Percentiles rank a stretch among this genome's conserved stretches.
phyloP scores from a whole-genome alignment of 2,797 vertebrate species.

The Neomorphus geoffroyi region DNA sequence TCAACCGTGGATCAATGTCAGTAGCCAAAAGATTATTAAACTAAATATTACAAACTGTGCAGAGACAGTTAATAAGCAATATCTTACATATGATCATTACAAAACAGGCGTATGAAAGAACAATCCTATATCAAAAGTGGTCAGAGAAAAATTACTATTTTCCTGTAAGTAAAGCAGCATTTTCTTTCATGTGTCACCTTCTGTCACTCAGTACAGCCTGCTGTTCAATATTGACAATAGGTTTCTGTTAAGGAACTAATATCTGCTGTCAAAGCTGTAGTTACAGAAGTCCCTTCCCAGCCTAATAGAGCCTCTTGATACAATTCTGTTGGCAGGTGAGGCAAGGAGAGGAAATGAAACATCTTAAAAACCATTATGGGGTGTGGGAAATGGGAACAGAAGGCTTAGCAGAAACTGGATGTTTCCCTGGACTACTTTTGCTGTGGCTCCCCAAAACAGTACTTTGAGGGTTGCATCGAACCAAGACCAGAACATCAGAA shows the following conservation, averaged over 20 bases:
- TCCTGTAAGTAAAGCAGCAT: background rate
- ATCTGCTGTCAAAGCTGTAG: background rate
- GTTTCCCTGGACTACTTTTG: background rate
- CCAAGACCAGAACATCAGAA: background rate
- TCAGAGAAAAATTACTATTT: background rate
- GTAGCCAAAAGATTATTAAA: background rate
- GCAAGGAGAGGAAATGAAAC: background rate
- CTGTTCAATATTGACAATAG: background rate
- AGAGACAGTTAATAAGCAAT: slow-evolving; percentile 11
- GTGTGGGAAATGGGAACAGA: background rate
- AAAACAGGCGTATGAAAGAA: background rate
- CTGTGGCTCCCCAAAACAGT: background rate
- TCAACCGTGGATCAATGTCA: slow-evolving; percentile 28
- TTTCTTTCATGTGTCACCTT: background rate
- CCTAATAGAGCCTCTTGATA: background rate
- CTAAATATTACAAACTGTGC: slow-evolving; percentile 19
- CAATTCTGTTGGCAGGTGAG: background rate
- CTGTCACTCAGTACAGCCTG: background rate
- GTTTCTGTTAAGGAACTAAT: background rate
- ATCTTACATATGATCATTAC: background rate
- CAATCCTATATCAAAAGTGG: background rate
- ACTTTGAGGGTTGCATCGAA: background rate
- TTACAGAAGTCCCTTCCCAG: background rate
- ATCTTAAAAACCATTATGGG: background rate
- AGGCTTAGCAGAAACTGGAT: background rate